Evolutionary conservation across 1,140 invertebrate species (phyloP), one percentile per base, ranked within the genome.

Genomic region (Euwallacea similis): DNA sequence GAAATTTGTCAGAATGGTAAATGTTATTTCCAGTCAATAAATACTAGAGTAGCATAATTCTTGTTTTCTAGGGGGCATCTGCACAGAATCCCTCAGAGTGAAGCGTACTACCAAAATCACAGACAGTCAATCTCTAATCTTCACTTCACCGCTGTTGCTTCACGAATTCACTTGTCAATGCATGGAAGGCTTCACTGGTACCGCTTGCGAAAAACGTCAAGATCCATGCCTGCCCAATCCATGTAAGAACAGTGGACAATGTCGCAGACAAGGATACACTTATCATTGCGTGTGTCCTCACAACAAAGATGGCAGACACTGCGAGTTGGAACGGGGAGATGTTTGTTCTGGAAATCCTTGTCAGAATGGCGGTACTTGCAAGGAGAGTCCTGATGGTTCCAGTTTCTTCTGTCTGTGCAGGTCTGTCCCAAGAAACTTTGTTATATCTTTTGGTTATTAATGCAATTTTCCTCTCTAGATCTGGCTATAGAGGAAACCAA

Each of bases 211-310:
- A 73, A 88, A 89, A 73, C 85, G 92, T 11, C 92, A 94, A 81
- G 93, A 96, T 84, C 94, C 94, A 0, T 97, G 95, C 79, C 86
- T 89, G n/a, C 93, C 94, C 0, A 95, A 93, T 82, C 95, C 95
- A 8, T 97, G 95, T 80, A 86, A 89, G 69, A 84, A 87, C 77
- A 91, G 90, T 72, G 93, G 91, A 1, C 90, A 91, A 74, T 98
- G 95, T 79, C 87, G 90, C 46, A 87, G 91, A 70, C 86, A 93
- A 81, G 92, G 91, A 42, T 90, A 89, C 78, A 91, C 93, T 76
- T 97, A 93, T 81, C 86, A 90, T 60, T 97, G 95, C 76, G 84
- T 86, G 6, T 97, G 95, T 81, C 88, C 91, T 0, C 78, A 87
- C 0, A 85, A 89, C 63, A 86, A 90, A 46, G 91, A 95, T 76